Percentiles rank a stretch among this genome's conserved stretches.
Evolutionary conservation across 1,140 invertebrate genomes (phyloP).

Genomic region (Drosophila teissieri): DNA sequence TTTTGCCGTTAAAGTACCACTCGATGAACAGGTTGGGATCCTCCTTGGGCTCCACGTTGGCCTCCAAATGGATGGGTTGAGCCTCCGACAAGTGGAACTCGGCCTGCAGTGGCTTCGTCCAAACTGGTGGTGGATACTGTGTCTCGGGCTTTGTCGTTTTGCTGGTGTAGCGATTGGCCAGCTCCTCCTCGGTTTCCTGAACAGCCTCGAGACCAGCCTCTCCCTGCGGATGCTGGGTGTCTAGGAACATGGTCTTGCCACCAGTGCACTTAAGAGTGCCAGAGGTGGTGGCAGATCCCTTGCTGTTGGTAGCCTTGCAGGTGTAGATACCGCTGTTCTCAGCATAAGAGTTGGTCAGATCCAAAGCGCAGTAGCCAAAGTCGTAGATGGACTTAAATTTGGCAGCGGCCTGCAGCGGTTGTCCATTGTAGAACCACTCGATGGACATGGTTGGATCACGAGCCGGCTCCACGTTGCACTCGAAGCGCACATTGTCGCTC

Average conservation of each 20-base stretch:
- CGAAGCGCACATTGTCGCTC: conserved; percentile 96
- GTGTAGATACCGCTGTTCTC: conserved; percentile 96
- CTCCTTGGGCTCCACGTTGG: conserved; percentile 96
- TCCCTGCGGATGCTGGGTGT: conserved; percentile 96
- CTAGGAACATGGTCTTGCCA: conserved; percentile 91
- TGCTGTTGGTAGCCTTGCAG: conserved; percentile 95
- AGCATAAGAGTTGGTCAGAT: conserved; percentile 92
- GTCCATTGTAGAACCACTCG: conserved; percentile 95
- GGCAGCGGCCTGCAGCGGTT: conserved; percentile 91
- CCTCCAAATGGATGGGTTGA: conserved; percentile 95
- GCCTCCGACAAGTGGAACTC: conserved; percentile 95
- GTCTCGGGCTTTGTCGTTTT: conserved; percentile 89
- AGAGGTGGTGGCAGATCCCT: conserved; percentile 94
- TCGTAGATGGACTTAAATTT: conserved; percentile 94
- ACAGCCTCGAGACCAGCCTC: conserved; percentile 93
- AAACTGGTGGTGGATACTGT: conserved; percentile 94
- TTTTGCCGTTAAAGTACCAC: conserved; percentile 97
- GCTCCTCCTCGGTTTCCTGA: conserved; percentile 92
- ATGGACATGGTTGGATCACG: conserved; percentile 97
- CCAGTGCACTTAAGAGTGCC: conserved; percentile 93
- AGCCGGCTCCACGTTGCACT: conserved; percentile 96
- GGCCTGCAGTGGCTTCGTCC: conserved; percentile 92
- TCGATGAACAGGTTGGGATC: conserved; percentile 98
- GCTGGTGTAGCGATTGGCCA: conserved; percentile 88
- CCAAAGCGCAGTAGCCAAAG: conserved; percentile 94